Percentiles rank a stretch among this genome's conserved stretches.
Evolutionary conservation across 2,797 vertebrate genomes (phyloP).

Genomic region (Hephaestus fuliginosus): DNA sequence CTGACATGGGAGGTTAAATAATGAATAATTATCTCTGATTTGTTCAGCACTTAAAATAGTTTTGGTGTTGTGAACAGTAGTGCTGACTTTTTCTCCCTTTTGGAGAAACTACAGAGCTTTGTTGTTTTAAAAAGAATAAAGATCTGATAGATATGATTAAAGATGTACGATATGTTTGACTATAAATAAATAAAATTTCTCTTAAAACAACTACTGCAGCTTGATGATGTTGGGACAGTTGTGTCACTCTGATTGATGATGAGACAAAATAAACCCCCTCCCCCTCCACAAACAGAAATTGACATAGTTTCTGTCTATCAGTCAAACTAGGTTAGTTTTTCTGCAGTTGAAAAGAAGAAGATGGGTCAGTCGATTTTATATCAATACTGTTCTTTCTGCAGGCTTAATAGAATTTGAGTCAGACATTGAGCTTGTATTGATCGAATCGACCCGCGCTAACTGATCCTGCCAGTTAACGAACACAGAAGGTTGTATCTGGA

Average conservation of each 20-base stretch:
- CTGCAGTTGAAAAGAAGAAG: constrained; percentile 16
- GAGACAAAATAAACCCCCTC: neutral
- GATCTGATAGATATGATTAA: no score
- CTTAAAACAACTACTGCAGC: neutral
- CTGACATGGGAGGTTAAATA: neutral
- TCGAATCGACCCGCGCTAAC: neutral
- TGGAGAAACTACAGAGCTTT: neutral
- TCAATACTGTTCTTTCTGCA: constrained; percentile 17
- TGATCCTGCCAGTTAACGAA: neutral
- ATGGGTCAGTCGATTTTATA: constrained; percentile 38
- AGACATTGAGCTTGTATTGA: constrained; percentile 8
- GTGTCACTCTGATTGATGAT: neutral
- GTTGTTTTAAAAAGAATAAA: no score
- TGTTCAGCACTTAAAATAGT: neutral
- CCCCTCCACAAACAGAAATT: neutral
- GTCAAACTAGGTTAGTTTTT: neutral
- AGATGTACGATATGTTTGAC: no score
- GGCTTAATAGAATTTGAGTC: neutral
- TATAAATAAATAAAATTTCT: no score
- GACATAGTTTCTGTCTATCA: neutral
- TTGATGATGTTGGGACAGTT: neutral
- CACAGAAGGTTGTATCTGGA: no score
- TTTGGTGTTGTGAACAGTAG: neutral
- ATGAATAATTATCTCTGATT: neutral
- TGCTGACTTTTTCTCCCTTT: neutral